phyloP scores from a whole-genome alignment of 2,888 invertebrate species.

The Apodemia hepburni region DNA sequence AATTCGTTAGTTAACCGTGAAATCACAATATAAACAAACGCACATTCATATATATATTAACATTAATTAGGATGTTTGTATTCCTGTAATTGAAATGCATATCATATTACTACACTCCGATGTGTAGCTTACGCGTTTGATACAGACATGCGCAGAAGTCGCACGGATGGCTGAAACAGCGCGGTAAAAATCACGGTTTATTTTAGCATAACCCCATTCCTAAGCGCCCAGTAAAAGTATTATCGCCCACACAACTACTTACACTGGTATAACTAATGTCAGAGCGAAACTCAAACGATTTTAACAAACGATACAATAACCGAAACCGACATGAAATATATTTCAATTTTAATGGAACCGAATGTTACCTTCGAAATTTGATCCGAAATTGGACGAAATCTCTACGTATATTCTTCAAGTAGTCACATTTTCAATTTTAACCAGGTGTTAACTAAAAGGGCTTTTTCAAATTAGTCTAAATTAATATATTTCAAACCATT shows the following conservation, averaged over 20 bases:
- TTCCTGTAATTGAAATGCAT: background rate
- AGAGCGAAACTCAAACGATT: slow-evolving; percentile 34
- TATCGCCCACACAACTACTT: slow-evolving; percentile 37
- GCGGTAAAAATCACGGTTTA: slow-evolving; percentile 58
- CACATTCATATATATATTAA: no score
- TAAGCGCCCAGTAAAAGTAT: slow-evolving; percentile 59
- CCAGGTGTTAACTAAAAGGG: background rate
- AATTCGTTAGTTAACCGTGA: no score
- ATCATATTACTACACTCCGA: background rate
- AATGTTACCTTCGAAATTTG: background rate
- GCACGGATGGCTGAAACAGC: slow-evolving; percentile 32
- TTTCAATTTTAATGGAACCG: background rate
- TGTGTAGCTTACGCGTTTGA: background rate
- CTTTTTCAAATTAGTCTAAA: no score
- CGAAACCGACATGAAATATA: background rate
- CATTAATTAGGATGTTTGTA: no score
- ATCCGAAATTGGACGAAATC: background rate
- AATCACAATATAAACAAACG: no score
- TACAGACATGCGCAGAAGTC: slow-evolving; percentile 31
- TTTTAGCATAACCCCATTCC: slow-evolving; percentile 68
- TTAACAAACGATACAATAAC: background rate
- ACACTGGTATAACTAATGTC: background rate
- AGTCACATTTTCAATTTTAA: background rate
- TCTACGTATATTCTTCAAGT: background rate
- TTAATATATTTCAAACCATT: no score